Evolutionary conservation across 2,888 invertebrate species (phyloP).

Genomic region (Amphipyra berbera): DNA sequence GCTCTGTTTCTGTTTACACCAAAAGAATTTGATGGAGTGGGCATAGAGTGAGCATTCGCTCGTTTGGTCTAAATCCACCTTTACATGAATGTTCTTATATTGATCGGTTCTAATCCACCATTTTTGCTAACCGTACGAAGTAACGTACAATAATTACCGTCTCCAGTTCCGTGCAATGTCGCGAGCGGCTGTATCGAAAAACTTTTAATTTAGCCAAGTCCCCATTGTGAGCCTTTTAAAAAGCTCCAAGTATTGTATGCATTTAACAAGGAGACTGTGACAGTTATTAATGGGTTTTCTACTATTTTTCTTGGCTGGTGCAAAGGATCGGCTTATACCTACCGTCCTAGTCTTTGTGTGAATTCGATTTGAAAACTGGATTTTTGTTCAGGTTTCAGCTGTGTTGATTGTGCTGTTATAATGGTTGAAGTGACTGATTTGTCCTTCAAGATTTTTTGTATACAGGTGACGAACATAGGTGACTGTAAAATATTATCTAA

Average conservation of each 20-base stretch:
- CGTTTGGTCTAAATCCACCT: no score
- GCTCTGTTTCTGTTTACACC: no score
- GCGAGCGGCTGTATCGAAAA: constrained; percentile 87
- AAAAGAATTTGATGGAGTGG: no score
- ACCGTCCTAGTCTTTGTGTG: constrained; percentile 84
- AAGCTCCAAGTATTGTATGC: constrained; percentile 90
- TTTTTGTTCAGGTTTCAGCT: constrained; percentile 47
- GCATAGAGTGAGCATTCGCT: no score
- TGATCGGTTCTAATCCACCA: no score
- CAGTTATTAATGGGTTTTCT: constrained; percentile 88
- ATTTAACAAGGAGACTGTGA: constrained; percentile 88
- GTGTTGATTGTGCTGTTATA: constrained; percentile 9
- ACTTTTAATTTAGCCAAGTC: constrained; percentile 90
- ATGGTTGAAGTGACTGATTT: constrained; percentile 6
- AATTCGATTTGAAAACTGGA: constrained; percentile 55
- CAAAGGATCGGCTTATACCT: constrained; percentile 82
- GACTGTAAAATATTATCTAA: neutral
- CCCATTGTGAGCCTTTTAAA: constrained; percentile 88
- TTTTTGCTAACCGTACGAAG: constrained; percentile 66
- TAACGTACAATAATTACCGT: constrained; percentile 85
- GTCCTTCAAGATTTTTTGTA: neutral
- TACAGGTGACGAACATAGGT: neutral
- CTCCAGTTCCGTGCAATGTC: constrained; percentile 87
- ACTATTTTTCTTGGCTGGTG: constrained; percentile 86
- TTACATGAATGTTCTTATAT: no score